A percentile compares a stretch with the other conserved stretches of the same genome.
Evolutionary conservation across 2,888 invertebrate genomes (phyloP).

Genomic region (Therioaphis trifolii): DNA sequence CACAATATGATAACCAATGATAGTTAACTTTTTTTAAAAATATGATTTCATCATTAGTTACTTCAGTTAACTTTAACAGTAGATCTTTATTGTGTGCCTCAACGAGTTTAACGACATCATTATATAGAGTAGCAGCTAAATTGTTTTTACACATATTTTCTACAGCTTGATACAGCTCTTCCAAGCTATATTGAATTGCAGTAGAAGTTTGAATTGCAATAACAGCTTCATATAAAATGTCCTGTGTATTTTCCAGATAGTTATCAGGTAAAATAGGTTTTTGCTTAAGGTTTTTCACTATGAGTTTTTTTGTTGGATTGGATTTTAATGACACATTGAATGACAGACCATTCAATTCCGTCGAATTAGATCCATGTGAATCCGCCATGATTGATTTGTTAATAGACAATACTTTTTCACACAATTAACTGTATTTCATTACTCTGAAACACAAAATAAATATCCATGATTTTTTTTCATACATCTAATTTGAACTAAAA

Average conservation of each 20-base stretch:
- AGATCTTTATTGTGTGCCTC: constrained; percentile 91
- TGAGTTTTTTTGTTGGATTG: constrained; percentile 42
- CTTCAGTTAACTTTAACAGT: constrained; percentile 89
- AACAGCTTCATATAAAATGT: constrained; percentile 92
- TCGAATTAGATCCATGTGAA: constrained; percentile 52
- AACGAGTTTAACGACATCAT: constrained; percentile 77
- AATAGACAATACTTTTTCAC: background rate
- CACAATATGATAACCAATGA: constrained; percentile 95
- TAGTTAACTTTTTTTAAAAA: constrained; percentile 94
- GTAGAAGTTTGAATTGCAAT: constrained; percentile 94
- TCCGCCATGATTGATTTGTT: constrained; percentile 44
- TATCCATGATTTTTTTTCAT: no score
- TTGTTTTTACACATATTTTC: constrained; percentile 99
- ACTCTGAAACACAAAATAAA: no score
- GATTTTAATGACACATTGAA: constrained; percentile 43
- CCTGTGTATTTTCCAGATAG: constrained; percentile 94
- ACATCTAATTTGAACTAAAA: no score
- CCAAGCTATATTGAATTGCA: constrained; percentile 89
- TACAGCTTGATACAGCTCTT: constrained; percentile 96
- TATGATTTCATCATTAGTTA: constrained; percentile 91
- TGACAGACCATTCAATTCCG: constrained; percentile 37
- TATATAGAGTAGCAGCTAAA: constrained; percentile 92
- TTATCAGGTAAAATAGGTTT: constrained; percentile 78
- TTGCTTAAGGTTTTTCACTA: constrained; percentile 59
- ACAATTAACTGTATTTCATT: background rate